Evolutionary conservation across 2,888 invertebrate genomes (phyloP).

Genomic region (Hypsopygia costalis): DNA sequence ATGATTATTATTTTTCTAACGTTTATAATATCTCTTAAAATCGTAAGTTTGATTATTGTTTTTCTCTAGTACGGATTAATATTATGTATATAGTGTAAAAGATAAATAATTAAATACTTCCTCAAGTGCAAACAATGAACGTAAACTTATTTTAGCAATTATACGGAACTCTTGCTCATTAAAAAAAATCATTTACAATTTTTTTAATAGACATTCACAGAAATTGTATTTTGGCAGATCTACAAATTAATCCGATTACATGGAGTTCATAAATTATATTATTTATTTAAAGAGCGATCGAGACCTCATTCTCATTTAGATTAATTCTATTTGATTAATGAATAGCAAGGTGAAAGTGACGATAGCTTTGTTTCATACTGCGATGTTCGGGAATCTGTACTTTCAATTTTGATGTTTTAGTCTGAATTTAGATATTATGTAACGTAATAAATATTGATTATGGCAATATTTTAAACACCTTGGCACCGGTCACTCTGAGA

Average conservation of each 20-base stretch:
- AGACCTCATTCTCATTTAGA: constrained; percentile 18
- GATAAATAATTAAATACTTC: too few species aligned
- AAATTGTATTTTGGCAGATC: constrained; percentile 18
- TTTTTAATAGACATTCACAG: too few species aligned
- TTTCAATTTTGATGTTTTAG: not conserved
- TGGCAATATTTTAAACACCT: not conserved
- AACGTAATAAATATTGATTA: constrained; percentile 2
- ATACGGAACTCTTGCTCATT: too few species aligned
- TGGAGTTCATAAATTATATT: constrained; percentile 7
- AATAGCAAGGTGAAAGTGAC: constrained; percentile 48
- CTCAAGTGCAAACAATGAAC: too few species aligned
- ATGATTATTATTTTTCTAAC: too few species aligned
- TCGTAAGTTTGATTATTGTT: too few species aligned
- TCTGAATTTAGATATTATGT: not conserved
- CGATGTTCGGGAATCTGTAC: constrained; percentile 22
- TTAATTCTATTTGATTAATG: constrained; percentile 65
- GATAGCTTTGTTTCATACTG: constrained; percentile 40
- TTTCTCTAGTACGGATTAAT: too few species aligned
- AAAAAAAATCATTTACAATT: too few species aligned
- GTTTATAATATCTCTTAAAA: too few species aligned
- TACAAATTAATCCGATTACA: constrained; percentile 28
- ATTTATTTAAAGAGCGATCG: constrained; percentile 1
- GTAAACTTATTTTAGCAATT: too few species aligned
- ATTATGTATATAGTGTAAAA: too few species aligned
- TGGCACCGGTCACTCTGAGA: not conserved